Percentiles rank a stretch among this genome's conserved stretches.
Evolutionary conservation across 2,888 invertebrate species (phyloP).

Genomic region (Cantharis flavilabris): DNA sequence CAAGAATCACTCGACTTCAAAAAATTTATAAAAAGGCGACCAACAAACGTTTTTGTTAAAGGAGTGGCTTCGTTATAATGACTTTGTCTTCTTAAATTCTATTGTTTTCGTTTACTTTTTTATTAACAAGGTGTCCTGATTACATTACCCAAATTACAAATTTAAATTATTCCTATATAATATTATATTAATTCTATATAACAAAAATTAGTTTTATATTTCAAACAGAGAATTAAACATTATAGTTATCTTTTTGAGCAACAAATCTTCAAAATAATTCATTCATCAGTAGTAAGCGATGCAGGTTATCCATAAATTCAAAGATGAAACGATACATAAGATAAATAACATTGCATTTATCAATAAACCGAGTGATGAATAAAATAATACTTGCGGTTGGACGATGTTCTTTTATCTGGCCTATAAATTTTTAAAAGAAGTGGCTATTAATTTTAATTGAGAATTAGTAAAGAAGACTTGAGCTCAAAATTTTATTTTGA

Average conservation of each 20-base stretch:
- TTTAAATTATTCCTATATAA: neutral
- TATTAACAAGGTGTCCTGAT: too few species aligned
- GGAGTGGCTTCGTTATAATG: constrained; percentile 13
- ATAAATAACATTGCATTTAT: neutral
- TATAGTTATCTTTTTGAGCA: too few species aligned
- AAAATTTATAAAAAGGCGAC: constrained; percentile 13
- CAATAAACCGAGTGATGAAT: neutral
- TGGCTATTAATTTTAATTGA: neutral
- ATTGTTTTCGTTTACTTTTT: neutral
- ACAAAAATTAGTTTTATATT: neutral
- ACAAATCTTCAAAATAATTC: neutral
- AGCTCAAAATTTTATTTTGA: neutral
- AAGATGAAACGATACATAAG: neutral
- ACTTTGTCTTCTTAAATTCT: constrained; percentile 9
- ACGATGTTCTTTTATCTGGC: neutral
- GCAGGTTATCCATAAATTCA: neutral
- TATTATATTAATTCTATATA: too few species aligned
- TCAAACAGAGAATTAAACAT: too few species aligned
- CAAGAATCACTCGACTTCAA: constrained; percentile 19
- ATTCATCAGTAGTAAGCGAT: neutral
- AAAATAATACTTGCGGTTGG: neutral
- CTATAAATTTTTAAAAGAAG: neutral
- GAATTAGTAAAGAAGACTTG: neutral
- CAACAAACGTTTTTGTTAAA: constrained; percentile 7
- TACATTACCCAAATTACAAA: neutral